Conservation (phyloP, 2,888 invertebrate genomes). For the Eupithecia exiguata region DNA sequence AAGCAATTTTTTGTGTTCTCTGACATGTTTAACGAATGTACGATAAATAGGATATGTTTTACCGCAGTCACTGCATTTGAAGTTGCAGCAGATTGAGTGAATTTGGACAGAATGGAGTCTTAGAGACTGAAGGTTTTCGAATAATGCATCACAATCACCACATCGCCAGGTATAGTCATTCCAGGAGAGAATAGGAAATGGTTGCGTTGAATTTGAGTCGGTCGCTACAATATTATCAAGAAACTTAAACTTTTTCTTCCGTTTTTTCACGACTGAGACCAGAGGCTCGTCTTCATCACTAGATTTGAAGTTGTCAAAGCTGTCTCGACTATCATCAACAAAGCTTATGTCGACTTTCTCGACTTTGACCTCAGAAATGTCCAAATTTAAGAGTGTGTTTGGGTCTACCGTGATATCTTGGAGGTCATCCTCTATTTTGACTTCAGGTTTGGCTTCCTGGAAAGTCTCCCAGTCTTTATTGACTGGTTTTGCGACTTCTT, state of each 20-base stretch:
- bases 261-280: constrained; percentile 50
- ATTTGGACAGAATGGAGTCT: constrained; percentile 73
- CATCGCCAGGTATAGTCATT: constrained; percentile 72
- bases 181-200: constrained; percentile 60
- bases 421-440: constrained; percentile 55
- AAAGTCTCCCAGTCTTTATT: constrained; percentile 71
- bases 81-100: constrained; percentile 68
- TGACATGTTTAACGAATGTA: constrained; percentile 67
- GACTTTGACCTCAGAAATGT: constrained; percentile 50
- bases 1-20: constrained; percentile 66
- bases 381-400: constrained; percentile 49
- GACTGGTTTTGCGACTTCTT: constrained; percentile 61
- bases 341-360: constrained; percentile 53
- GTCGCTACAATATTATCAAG: constrained; percentile 41
- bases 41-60: constrained; percentile 58
- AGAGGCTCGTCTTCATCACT: constrained; percentile 71
- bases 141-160: constrained; percentile 72
- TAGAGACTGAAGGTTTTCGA: constrained; percentile 67
- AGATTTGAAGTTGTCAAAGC: constrained; percentile 55
- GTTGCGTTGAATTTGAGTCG: constrained; percentile 32
- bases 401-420: constrained; percentile 54
- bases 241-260: constrained; percentile 53
- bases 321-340: constrained; percentile 47
- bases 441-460: constrained; percentile 59
- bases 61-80: constrained; percentile 72